phyloP scores from a whole-genome alignment of 2,113 vertebrate genomes.

The Ammodramus savannarum region DNA sequence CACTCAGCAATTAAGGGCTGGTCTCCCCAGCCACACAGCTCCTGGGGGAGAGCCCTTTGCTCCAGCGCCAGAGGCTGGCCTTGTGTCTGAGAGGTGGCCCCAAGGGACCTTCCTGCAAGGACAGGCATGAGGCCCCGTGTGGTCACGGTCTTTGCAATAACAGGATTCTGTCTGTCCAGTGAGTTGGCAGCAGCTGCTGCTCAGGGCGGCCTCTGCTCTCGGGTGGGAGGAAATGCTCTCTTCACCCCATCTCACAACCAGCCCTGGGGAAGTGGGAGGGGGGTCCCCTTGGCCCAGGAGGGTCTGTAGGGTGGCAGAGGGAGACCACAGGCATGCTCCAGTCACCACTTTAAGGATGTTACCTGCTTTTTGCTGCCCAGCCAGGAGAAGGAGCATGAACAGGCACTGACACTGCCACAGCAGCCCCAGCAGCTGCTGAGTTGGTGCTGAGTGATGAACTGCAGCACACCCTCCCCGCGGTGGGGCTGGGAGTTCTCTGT shows the following conservation, averaged over 20 bases:
- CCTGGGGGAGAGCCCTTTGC: slow-evolving; percentile 55
- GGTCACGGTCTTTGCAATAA: slow-evolving; percentile 49
- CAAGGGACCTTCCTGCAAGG: slow-evolving; percentile 59
- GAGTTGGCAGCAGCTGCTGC: background rate
- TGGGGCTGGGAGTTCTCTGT: background rate
- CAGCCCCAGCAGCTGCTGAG: background rate
- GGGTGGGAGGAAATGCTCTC: background rate
- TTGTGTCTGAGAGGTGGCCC: slow-evolving; percentile 60
- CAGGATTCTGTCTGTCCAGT: slow-evolving; percentile 42
- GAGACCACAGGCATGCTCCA: background rate
- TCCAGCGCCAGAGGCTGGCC: slow-evolving; percentile 21
- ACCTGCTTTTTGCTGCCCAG: background rate
- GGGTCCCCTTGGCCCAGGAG: background rate
- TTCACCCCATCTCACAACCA: background rate
- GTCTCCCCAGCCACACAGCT: slow-evolving; percentile 24
- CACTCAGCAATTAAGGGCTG: slow-evolving; percentile 20
- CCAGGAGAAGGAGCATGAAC: background rate
- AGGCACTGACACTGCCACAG: accelerated
- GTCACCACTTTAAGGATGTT: accelerated
- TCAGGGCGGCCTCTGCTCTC: background rate
- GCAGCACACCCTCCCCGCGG: background rate
- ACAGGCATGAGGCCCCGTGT: slow-evolving; percentile 13
- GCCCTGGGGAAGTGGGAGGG: background rate
- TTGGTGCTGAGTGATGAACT: background rate
- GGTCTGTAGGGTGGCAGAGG: accelerated